phyloP scores from a whole-genome alignment of 2,888 invertebrate species.

The Crioceris asparagi region DNA sequence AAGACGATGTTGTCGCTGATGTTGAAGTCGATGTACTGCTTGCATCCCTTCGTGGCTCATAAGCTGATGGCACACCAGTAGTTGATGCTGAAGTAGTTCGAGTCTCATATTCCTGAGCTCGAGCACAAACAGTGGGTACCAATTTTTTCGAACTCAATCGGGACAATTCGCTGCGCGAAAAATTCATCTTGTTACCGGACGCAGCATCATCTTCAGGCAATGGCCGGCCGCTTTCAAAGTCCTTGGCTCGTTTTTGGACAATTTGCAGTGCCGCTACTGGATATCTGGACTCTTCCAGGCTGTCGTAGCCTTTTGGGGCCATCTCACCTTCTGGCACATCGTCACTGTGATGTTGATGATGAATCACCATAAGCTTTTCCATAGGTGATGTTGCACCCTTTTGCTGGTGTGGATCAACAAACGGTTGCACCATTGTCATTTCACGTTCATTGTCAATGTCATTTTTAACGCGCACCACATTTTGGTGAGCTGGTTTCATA shows the following conservation, averaged over 20 bases:
- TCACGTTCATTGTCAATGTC: conserved; percentile 39
- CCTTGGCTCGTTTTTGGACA: conserved; percentile 62
- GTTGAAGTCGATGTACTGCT: too few relatives aligned
- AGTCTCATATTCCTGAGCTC: conserved; percentile 63
- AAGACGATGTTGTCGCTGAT: too few relatives aligned
- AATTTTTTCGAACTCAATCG: conserved; percentile 53
- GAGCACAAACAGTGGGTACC: conserved; percentile 63
- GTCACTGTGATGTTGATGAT: conserved; percentile 7
- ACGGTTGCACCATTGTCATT: conserved; percentile 11
- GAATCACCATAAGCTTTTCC: conserved; percentile 10
- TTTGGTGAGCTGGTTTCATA: conserved; percentile 40
- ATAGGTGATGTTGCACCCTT: conserved; percentile 24
- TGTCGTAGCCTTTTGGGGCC: conserved; percentile 23
- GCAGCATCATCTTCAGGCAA: conserved; percentile 40
- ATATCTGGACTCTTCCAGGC: conserved; percentile 18
- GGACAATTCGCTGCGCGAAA: conserved; percentile 56
- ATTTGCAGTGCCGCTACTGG: conserved; percentile 42
- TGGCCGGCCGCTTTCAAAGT: conserved; percentile 58
- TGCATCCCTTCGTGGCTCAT: conserved; percentile 28
- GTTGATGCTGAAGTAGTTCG: conserved; percentile 37
- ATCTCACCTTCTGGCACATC: conserved; percentile 25
- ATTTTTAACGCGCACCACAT: conserved; percentile 40
- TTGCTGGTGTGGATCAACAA: conserved; percentile 13
- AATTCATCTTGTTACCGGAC: conserved; percentile 46
- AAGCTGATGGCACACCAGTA: too few relatives aligned